Percentiles rank a stretch among this genome's conserved stretches.
phyloP scores from a whole-genome alignment of 2,113 vertebrate genomes.

The Promerops cafer region DNA sequence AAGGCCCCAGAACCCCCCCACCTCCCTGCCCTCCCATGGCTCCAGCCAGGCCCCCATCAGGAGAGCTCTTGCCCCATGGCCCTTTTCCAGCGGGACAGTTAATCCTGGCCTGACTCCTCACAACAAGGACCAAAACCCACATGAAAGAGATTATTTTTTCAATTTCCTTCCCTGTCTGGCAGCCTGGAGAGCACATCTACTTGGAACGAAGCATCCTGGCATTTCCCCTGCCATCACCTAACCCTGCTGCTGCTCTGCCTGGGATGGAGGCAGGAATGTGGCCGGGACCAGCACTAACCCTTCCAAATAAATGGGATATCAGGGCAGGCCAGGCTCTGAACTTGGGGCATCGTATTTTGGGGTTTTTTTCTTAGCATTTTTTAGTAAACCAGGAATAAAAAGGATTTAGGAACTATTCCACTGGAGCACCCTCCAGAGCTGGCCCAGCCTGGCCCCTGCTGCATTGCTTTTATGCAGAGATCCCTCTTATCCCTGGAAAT shows the following conservation, averaged over 20 bases:
- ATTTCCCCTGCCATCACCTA: background rate
- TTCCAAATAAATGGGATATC: background rate
- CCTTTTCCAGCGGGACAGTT: background rate
- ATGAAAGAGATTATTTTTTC: background rate
- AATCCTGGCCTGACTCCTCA: background rate
- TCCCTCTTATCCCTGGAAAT: background rate
- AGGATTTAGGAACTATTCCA: background rate
- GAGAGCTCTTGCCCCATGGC: background rate
- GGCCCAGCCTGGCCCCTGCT: background rate
- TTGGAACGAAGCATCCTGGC: background rate
- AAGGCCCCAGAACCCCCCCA: rapidly evolving
- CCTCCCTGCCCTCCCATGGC: rapidly evolving
- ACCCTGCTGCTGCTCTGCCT: background rate
- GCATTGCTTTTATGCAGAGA: background rate
- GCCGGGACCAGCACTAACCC: background rate
- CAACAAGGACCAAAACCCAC: constrained; percentile 9
- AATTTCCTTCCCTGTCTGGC: background rate
- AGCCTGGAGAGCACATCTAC: background rate
- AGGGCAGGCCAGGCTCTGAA: background rate
- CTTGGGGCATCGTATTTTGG: rapidly evolving
- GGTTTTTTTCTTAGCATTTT: background rate
- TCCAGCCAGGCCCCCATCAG: background rate
- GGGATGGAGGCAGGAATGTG: background rate
- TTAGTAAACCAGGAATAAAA: background rate
- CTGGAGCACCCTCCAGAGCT: background rate